Evolutionary conservation across 2,113 vertebrate genomes (phyloP), one percentile per base, ranked within the genome.

Genomic region (Saccopteryx leptura): DNA sequence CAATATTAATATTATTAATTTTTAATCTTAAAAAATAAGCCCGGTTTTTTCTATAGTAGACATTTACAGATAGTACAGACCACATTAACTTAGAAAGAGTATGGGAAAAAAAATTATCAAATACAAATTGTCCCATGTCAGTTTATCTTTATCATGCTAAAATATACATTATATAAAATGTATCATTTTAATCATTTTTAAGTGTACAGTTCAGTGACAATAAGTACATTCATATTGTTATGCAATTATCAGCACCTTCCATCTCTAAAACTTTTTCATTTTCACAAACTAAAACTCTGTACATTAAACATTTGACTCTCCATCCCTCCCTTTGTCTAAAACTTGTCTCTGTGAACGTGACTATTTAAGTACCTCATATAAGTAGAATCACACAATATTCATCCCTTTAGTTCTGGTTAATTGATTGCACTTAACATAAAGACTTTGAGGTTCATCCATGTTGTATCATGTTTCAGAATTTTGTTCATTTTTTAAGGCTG

Each of bases 201-300:
- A 26, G 5, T 54, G 48, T 19, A 4, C 4, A 68, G 3, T 23
- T 84, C 9, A 21, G 12, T 68, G 31, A 2, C 0, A 61, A 10
- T 78, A n/a, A 88, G 9, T 28, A 50, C 9, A 13, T 80, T 72
- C 2, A 60, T 7, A 48, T 0, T 50, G 19, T 52, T 31, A 4
- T 56, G 31, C 2, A n/a, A 2, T 7, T 33, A n/a, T 69, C 19
- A 46, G 0, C 23, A 33, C 1, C 6, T 17, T 3, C 5, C 14
- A 19, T 80, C 18, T 68, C 14, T 33, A 79, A n/a, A 60, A 50
- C 3, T 14, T 78, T 90, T n/a, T 75, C 4, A 12, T 19, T 52
- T 82, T 87, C 15, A n/a, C 9, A 66, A 66, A 46, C 7, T 82
- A 24, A 63, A 75, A 58, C 28, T 61, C 13, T 14, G 19, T 8